phyloP scores from a whole-genome alignment of 2,113 vertebrate species.

The Arenaria interpres region DNA sequence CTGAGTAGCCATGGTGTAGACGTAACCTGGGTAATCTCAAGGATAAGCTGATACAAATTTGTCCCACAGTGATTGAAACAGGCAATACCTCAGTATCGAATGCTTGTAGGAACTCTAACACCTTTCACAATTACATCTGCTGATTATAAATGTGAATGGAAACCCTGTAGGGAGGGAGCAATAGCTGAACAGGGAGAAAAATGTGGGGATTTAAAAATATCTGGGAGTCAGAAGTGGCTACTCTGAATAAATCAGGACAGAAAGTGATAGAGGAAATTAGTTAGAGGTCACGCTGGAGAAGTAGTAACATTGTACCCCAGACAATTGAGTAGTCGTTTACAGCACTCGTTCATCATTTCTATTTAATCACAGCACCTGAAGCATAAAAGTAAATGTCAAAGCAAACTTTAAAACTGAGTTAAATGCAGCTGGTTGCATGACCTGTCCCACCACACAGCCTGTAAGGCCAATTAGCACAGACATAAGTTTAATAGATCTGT shows the following conservation, averaged over 20 bases:
- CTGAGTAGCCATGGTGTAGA: background rate
- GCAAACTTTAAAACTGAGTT: slow-evolving; percentile 33
- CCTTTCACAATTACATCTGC: background rate
- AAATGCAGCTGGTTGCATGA: background rate
- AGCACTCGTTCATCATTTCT: background rate
- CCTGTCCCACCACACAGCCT: background rate
- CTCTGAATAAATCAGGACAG: background rate
- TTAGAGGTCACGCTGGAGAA: background rate
- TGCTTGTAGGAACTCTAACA: background rate
- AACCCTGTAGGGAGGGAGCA: background rate
- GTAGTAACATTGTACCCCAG: background rate
- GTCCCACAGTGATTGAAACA: background rate
- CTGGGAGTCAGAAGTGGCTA: background rate
- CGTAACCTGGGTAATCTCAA: background rate
- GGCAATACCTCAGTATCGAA: background rate
- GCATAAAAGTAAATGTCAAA: slow-evolving; percentile 55
- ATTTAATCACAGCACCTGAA: slow-evolving; percentile 40
- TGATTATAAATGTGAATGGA: background rate
- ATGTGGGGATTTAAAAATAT: background rate
- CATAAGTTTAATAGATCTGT: background rate
- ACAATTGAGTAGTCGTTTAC: background rate
- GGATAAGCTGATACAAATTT: background rate
- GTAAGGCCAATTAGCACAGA: background rate
- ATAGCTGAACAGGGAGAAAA: background rate
- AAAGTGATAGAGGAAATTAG: background rate